Conservation (phyloP, 1,140 invertebrate species). For the Galleria mellonella region DNA sequence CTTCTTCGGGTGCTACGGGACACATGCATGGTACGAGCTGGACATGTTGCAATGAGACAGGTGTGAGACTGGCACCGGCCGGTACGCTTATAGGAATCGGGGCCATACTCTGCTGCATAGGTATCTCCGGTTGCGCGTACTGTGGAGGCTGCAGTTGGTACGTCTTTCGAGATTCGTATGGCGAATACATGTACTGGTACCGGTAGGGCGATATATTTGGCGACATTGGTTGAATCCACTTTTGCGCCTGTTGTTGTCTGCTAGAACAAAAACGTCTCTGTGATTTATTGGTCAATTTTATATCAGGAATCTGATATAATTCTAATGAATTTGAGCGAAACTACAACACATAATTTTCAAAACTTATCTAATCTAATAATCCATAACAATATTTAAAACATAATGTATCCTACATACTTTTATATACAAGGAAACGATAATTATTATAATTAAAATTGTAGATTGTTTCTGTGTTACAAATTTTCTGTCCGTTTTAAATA, state of each 20-base stretch:
- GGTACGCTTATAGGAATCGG: conserved; percentile 72
- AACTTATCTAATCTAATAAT: too few relatives aligned
- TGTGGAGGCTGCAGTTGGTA: conserved; percentile 50
- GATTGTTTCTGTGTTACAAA: too few relatives aligned
- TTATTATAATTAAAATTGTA: too few relatives aligned
- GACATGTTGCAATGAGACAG: conserved; percentile 69
- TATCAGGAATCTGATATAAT: too few relatives aligned
- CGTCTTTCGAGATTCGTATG: conserved; percentile 57
- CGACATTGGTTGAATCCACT: conserved; percentile 48
- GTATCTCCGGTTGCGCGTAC: conserved; percentile 41
- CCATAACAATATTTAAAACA: too few relatives aligned
- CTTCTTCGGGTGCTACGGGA: conserved; percentile 70
- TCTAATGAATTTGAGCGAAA: too few relatives aligned
- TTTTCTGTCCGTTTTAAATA: too few relatives aligned
- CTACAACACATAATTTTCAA: too few relatives aligned
- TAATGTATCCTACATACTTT: too few relatives aligned
- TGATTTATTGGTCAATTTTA: too few relatives aligned
- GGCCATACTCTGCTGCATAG: conserved; percentile 43
- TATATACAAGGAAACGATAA: too few relatives aligned
- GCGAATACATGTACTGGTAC: conserved; percentile 62
- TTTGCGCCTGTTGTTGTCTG: conserved; percentile 33
- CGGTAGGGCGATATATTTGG: conserved; percentile 47
- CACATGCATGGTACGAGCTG: conserved; percentile 75
- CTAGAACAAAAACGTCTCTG: conserved; percentile 36
- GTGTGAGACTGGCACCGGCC: conserved; percentile 65